phyloP scores from a whole-genome alignment of 2,113 vertebrate genomes.

The Albula goreensis region DNA sequence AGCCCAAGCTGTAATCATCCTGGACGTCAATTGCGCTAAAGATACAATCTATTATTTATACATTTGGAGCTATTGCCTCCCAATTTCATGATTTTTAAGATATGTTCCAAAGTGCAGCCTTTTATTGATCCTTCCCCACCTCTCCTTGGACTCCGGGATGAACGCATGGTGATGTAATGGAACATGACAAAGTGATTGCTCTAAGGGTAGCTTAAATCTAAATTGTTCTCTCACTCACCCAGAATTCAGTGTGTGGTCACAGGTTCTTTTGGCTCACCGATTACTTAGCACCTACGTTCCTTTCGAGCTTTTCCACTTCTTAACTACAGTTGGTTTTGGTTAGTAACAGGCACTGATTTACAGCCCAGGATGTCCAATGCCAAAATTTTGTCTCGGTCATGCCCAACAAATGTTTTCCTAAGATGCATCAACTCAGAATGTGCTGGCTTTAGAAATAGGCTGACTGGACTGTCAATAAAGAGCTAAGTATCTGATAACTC shows the following conservation, averaged over 20 bases:
- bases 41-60: too few relatives aligned
- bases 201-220: not conserved
- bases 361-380: not conserved
- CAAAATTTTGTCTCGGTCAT: too few relatives aligned
- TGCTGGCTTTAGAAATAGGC: not conserved
- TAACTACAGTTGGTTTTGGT: not conserved
- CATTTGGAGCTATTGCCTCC: not conserved
- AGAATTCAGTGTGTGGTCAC: not conserved
- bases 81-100: not conserved
- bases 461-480: not conserved
- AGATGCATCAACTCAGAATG: not conserved
- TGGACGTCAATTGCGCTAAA: too few relatives aligned
- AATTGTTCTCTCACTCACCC: not conserved
- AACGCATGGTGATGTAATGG: not conserved
- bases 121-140: not conserved
- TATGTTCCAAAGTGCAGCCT: not conserved
- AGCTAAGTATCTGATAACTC: not conserved
- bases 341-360: not conserved
- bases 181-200: not conserved
- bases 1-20: too few relatives aligned
- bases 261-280: not conserved
- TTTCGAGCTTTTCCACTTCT: not conserved
- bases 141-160: not conserved
- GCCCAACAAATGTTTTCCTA: not conserved
- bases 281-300: not conserved